These are phyloP conservation scores for Eupithecia centaureata DNA, from an alignment of 2,888 invertebrate genomes.

Conservation along the genomic window DNA sequence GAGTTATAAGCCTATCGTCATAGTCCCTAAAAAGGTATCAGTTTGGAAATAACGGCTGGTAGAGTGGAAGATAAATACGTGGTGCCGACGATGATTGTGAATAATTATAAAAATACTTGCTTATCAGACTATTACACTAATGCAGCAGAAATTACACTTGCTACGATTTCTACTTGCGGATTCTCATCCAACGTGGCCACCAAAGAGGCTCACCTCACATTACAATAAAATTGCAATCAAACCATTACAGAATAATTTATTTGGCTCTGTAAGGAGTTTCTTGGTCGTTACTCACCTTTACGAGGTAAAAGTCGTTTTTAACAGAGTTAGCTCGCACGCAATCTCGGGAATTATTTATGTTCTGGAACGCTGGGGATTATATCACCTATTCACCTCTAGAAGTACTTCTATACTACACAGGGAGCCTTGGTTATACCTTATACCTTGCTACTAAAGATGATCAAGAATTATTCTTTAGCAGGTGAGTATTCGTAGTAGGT, in stretches of 20 bases:
- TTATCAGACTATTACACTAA: not conserved
- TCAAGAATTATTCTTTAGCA: constrained; percentile 13
- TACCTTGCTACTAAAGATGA: not conserved
- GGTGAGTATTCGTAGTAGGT: not conserved
- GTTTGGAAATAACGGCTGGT: too few relatives aligned
- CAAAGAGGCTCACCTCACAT: constrained; percentile 22
- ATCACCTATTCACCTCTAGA: constrained; percentile 48
- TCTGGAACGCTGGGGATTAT: constrained; percentile 52
- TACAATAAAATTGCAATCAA: constrained; percentile 60
- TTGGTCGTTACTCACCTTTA: constrained; percentile 71
- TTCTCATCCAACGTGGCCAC: not conserved
- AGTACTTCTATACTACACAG: not conserved
- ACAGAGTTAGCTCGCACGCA: constrained; percentile 73
- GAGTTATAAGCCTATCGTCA: too few relatives aligned
- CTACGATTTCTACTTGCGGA: not conserved
- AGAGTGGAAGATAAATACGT: too few relatives aligned
- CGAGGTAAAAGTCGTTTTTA: constrained; percentile 72
- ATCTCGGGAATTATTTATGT: constrained; percentile 73
- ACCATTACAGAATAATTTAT: constrained; percentile 64
- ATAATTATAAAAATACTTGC: not conserved
- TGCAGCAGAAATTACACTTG: not conserved
- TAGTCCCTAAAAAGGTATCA: too few relatives aligned
- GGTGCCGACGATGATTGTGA: too few relatives aligned
- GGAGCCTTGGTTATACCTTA: not conserved
- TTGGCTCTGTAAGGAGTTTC: constrained; percentile 55